Conservation (phyloP, 2,888 invertebrate genomes). For the Crossocerus cetratus region DNA sequence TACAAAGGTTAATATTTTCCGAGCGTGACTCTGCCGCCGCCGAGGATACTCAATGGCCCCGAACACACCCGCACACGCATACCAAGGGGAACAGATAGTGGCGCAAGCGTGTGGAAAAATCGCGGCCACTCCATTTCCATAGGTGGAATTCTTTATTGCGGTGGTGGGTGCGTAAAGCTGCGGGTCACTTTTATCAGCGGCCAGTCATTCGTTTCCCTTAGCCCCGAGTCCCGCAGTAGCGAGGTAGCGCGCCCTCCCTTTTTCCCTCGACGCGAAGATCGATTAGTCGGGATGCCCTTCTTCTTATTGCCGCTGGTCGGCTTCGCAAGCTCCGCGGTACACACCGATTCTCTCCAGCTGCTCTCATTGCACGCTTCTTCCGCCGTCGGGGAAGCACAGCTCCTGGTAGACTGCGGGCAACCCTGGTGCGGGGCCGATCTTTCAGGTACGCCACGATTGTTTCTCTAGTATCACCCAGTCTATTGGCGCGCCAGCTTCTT, state of each 20-base stretch:
- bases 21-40: constrained; percentile 11
- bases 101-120: constrained; percentile 21
- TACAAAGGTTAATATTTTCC: constrained; percentile 37
- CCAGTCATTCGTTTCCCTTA: constrained; percentile 53
- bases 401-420: too few species aligned
- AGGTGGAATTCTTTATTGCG: constrained; percentile 56
- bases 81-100: constrained; percentile 33
- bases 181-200: constrained; percentile 54
- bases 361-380: too few species aligned
- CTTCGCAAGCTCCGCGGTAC: too few species aligned
- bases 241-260: background rate
- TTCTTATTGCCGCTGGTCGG: background rate
- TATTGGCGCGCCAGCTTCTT: background rate
- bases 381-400: too few species aligned
- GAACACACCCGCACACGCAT: constrained; percentile 33
- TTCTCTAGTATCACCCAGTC: background rate
- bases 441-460: constrained; percentile 10
- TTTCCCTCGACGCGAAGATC: constrained; percentile 33
- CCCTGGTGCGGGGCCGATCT: background rate
- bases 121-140: constrained; percentile 46
- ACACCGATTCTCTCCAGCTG: too few species aligned
- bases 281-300: constrained; percentile 33
- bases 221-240: constrained; percentile 4
- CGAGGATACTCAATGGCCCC: constrained; percentile 29
- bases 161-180: constrained; percentile 12